Evolutionary conservation across 1,140 invertebrate species (phyloP), one percentile per base, ranked within the genome.

Genomic region (Trachymyrmex cornetzi): DNA sequence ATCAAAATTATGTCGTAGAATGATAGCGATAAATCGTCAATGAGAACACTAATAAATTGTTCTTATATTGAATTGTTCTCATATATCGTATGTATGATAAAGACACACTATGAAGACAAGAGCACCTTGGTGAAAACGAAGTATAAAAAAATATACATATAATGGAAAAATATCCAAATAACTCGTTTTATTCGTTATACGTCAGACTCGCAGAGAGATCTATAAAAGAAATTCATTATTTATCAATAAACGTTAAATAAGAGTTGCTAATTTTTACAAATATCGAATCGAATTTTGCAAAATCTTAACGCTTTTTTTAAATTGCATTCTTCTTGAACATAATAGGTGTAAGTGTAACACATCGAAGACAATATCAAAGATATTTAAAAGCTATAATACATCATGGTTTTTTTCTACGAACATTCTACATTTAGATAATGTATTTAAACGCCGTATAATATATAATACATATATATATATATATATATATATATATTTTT

Each of bases 81-180:
- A 55, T 61, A 22, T n/a, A 89, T 50, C n/a, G 30, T 63, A 75
- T 14, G 16, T 50, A 50, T 3, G 19, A 61, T 48, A 74, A 84
- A 61, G 34, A 72, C 22, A 72, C 69, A 48, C 44, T 44, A 44
- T 30, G 59, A 86, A 89, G 16, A 48, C 24, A 80, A 91, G 90
- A 87, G 88, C 89, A 91, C 85, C 74, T 89, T 89, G 90, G 72
- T 87, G 77, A 91, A 89, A 88, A 88, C 66, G 55, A 91, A 91
- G 85, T 88, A 91, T 88, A 88, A 85, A 79, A 77, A 66, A 69
- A 38, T 63, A 74, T 24, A 50, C 66, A 63, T 38, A 48, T 9
- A 38, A 85, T 63, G 69, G 50, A 50, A n/a, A 77, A 61, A 85
- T 77, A 38, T 30, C 38, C 22, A 27, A 67, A 74, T 77, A 87